Percentiles rank a stretch among this genome's conserved stretches.
Evolutionary conservation across 2,888 invertebrate species (phyloP).

Genomic region (Harpagoxenus sublaevis): DNA sequence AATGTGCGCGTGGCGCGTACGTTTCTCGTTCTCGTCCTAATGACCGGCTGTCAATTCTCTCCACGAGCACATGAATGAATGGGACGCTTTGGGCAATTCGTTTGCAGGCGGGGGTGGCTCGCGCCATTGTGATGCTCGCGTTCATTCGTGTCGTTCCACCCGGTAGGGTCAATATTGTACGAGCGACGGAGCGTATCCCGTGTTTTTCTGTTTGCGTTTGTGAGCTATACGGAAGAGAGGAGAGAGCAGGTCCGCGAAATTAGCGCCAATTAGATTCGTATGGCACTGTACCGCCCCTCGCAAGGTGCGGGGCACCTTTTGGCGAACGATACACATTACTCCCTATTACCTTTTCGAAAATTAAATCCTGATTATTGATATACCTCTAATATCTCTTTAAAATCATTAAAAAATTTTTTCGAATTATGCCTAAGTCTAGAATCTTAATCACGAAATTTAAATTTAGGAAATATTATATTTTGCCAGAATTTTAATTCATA

Average conservation of each 20-base stretch:
- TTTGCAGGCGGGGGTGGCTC: constrained; percentile 76
- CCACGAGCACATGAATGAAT: constrained; percentile 75
- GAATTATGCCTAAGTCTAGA: background rate
- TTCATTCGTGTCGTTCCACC: constrained; percentile 75
- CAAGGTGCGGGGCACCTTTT: constrained; percentile 42
- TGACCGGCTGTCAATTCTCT: constrained; percentile 84
- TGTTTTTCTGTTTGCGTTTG: constrained; percentile 84
- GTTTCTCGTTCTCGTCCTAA: constrained; percentile 70
- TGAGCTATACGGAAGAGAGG: constrained; percentile 46
- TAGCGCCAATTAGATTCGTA: constrained; percentile 83
- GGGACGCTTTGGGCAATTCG: constrained; percentile 73
- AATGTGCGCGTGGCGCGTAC: constrained; percentile 34
- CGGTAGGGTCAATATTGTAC: constrained; percentile 84
- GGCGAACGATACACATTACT: constrained; percentile 43
- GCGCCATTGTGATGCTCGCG: constrained; percentile 81
- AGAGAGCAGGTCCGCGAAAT: constrained; percentile 80
- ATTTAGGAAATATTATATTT: background rate
- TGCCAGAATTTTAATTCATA: background rate
- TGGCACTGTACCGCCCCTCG: constrained; percentile 50
- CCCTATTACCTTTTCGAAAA: background rate
- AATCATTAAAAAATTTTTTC: background rate
- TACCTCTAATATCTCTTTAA: background rate
- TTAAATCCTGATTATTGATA: background rate
- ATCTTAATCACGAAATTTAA: background rate
- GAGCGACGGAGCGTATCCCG: constrained; percentile 82